Base-by-base conservation (phyloP, 1,140 invertebrate species). In the Mya arenaria region DNA sequence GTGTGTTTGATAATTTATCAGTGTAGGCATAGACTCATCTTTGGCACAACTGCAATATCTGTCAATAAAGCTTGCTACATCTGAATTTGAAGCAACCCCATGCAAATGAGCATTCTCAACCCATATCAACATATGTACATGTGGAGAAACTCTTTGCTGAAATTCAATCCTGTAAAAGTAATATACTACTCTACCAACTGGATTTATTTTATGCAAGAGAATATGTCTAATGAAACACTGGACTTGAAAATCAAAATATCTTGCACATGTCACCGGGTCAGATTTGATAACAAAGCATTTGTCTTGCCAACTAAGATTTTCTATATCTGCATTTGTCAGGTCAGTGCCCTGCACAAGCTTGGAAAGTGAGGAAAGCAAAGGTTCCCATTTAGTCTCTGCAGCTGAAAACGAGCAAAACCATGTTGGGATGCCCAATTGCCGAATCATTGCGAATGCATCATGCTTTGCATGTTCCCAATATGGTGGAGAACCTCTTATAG, bases 101-200 rank as follows among this genome's bases (percentile, higher is more conserved):
- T 78, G 89, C 48, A 60, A 41, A 44, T 92, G 92, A 56, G 88
- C 82, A 87, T 91, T 85, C 84, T 92, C 83, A 6, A 92, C 75
- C 92, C 92, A 94, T 23, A 91, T 44, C 3, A 94, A 78, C 56
- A 91, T 88, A 72, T 94, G 92, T 13, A 92, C 63, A 85, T 93
- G 93, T n/a, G 93, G 92, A 68, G 87, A 91, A 6, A 93, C 93
- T 44, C 92, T 87, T 69, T 93, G 91, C 74, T 93, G 92, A 83
- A 92, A 93, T 81, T 93, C 91, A 66, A 93, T 91, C 56, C 89
- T 83, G 72, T 86, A 89, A 75, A 85, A 87, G 55, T 56, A 85
- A 83, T 89, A 85, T 28, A 15, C 28, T 10, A 89, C 62, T 72
- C 83, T 44, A 28, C 87, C 86, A 60, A 85, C 62, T 4, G 85